Percentiles rank a stretch among this genome's conserved stretches.
phyloP scores from a whole-genome alignment of 2,113 vertebrate species.

The Tyrannus savana region DNA sequence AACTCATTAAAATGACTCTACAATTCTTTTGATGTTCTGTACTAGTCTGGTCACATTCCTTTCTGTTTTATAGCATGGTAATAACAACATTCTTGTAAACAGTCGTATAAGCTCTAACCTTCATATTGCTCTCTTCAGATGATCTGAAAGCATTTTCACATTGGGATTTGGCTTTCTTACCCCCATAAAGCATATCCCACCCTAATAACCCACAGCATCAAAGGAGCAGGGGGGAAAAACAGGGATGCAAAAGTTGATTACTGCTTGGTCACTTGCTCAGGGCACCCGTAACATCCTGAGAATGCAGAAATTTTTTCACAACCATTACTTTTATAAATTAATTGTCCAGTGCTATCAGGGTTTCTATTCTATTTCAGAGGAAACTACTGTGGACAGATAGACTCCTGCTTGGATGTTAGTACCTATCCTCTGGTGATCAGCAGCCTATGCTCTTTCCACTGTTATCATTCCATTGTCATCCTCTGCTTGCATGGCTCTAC shows the following conservation, averaged over 20 bases:
- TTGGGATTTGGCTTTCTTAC: slow-evolving; percentile 9
- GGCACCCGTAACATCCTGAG: background rate
- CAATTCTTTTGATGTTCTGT: slow-evolving; percentile 64
- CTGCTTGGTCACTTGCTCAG: background rate
- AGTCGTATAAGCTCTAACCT: slow-evolving; percentile 63
- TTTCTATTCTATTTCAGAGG: background rate
- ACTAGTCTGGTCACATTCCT: slow-evolving; percentile 64
- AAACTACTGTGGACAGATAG: background rate
- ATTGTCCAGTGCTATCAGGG: background rate
- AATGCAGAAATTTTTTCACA: background rate
- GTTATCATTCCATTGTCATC: background rate
- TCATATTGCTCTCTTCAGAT: slow-evolving; percentile 24
- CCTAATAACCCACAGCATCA: background rate
- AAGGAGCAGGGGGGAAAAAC: background rate
- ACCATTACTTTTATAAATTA: background rate
- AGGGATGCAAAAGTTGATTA: background rate
- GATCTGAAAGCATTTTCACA: slow-evolving; percentile 48
- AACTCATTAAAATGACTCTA: slow-evolving; percentile 67
- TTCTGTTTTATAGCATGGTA: slow-evolving; percentile 63
- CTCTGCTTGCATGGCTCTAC: background rate
- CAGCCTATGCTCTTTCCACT: background rate
- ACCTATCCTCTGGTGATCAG: background rate
- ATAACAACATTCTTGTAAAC: slow-evolving; percentile 70
- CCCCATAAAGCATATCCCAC: slow-evolving; percentile 4
- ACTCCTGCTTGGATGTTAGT: background rate